phyloP scores from a whole-genome alignment of 2,797 vertebrate species.

The Lacerta viridis region DNA sequence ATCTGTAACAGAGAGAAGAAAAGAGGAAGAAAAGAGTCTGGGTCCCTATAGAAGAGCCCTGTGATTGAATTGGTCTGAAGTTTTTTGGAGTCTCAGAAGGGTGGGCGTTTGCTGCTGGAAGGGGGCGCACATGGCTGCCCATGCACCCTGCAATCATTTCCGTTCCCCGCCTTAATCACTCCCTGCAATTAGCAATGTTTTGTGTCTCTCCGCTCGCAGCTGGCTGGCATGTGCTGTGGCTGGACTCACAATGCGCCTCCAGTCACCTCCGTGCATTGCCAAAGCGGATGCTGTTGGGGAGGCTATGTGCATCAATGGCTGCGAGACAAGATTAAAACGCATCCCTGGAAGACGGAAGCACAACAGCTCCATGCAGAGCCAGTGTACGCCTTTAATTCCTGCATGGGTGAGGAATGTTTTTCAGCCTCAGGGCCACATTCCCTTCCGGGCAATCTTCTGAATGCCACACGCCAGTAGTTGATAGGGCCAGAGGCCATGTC shows the following conservation, averaged over 20 bases:
- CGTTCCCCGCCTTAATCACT: constrained; percentile 5
- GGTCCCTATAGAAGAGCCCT: background rate
- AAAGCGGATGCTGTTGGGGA: too few relatives aligned
- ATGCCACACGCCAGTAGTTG: background rate
- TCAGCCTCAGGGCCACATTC: background rate
- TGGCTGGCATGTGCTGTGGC: background rate
- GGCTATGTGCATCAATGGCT: background rate
- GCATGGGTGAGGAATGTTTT: too few relatives aligned
- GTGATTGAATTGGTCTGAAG: background rate
- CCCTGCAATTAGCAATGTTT: constrained; percentile 37
- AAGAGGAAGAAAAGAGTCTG: background rate
- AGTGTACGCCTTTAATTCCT: background rate
- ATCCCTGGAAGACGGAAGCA: background rate
- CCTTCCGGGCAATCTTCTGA: background rate
- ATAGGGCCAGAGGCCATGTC: background rate
- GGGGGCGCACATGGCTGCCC: background rate
- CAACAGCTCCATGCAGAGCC: background rate
- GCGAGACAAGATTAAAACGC: background rate
- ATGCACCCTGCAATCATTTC: constrained; percentile 23
- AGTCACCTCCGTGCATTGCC: background rate
- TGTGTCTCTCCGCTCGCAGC: constrained; percentile 18
- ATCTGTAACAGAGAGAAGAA: background rate
- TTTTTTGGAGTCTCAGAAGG: background rate
- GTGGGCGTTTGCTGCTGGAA: background rate
- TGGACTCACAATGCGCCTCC: background rate